These are phyloP conservation scores for Aspiorhynchus laticeps DNA, from an alignment of 2,113 vertebrate genomes.

Conservation along the genomic window DNA sequence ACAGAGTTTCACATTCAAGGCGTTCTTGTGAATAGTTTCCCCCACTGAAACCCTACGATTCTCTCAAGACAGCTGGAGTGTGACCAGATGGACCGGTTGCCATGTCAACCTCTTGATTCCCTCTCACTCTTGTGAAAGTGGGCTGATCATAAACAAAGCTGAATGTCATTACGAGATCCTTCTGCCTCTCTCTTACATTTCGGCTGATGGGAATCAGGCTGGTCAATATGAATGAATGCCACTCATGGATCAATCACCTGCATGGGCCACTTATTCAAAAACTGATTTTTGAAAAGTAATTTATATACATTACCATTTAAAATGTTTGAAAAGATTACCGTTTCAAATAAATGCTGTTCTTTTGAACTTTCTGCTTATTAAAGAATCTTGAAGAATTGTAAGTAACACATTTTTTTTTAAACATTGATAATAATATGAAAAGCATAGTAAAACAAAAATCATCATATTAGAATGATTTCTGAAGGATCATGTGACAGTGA, in stretches of 20 bases:
- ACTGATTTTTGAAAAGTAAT: background rate
- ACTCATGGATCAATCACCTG: background rate
- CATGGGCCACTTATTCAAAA: background rate
- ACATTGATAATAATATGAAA: background rate
- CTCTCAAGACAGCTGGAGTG: conserved; percentile 66
- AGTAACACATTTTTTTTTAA: background rate
- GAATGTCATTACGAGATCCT: conserved; percentile 53
- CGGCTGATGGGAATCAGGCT: conserved; percentile 1
- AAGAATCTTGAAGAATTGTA: background rate
- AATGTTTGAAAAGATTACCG: background rate
- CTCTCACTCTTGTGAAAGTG: conserved; percentile 63
- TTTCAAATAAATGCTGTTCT: background rate
- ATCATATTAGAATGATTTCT: background rate
- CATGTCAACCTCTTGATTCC: conserved; percentile 66
- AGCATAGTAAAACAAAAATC: background rate
- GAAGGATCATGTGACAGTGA: background rate
- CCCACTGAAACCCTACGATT: conserved; percentile 54
- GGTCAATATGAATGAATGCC: background rate
- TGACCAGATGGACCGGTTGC: conserved; percentile 71
- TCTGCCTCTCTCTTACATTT: conserved; percentile 6
- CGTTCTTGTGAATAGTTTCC: conserved; percentile 59
- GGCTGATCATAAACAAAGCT: conserved; percentile 56
- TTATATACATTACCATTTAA: background rate
- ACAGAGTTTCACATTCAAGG: conserved; percentile 24
- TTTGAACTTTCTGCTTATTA: background rate